Evolutionary conservation across 2,113 vertebrate species (phyloP), one percentile per base, ranked within the genome.

Genomic region (Indicator maculatus): DNA sequence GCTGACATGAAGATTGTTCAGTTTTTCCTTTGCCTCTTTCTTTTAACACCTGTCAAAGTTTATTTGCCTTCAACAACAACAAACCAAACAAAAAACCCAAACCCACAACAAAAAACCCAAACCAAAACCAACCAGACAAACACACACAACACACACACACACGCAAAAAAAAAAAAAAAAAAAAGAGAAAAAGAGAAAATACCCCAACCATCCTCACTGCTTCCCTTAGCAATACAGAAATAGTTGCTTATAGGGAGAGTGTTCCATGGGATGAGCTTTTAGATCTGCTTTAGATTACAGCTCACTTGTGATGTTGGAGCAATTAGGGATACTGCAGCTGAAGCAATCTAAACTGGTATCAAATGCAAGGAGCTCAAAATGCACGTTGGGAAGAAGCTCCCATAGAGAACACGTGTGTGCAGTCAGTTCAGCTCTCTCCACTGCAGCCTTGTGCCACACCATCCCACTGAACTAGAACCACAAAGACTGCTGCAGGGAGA

Each of bases 1-100:
- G 88, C 55, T 84, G 83, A 63, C 63, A 65, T 36, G 26, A 72
- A 70, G 28, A 59, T 8, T 44, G 3, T 61, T 84, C 65, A 21
- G 41, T 64, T 83, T 90, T 86, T 60, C 33, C 71, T 92, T 85
- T 58, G 39, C 45, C 44, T 69, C 93, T 89, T 88, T 94, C 45
- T 80, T 90, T 83, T 78, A 83, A 81, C 72, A 76, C 55, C 45
- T 69, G 59, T 45, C 41, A 36, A 81, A 69, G 41, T 69, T 65
- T 59, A 66, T 92, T 83, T 81, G 45, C 9, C 53, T 50, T 79
- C 47, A 91, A 59, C 5, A 63, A 44, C 50, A 36, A 30, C 56
- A 47, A 36, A 50, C 47, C 20, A 50, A 50, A 23, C 10, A 23
- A 47, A 47, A 18, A 20, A 7, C 20, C 20, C 11, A 50, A 50